Evolutionary conservation across 2,797 vertebrate species (phyloP).

Genomic region (Balearica regulorum): DNA sequence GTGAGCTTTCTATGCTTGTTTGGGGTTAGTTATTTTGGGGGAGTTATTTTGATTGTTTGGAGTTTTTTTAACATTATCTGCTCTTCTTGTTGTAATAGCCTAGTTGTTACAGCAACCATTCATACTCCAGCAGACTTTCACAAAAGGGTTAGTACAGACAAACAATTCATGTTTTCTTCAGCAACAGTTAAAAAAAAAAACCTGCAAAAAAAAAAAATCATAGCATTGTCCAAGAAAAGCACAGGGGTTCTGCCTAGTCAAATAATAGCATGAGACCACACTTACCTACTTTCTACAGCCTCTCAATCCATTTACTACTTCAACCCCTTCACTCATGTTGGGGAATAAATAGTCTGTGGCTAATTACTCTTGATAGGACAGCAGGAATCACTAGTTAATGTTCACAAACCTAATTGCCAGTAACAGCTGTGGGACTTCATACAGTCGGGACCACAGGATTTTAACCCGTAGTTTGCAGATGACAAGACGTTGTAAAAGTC

Average conservation of each 20-base stretch:
- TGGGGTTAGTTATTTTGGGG: not conserved
- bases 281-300: not conserved
- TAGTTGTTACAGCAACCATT: conserved; percentile 19
- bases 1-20: not conserved
- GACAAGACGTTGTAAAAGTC: not conserved
- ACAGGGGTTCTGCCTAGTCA: not conserved
- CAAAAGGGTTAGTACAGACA: not conserved
- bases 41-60: not conserved
- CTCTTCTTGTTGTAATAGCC: not conserved
- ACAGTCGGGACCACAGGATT: not conserved
- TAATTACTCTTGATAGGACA: not conserved
- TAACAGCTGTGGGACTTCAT: not conserved
- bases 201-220: not conserved
- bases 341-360: not conserved
- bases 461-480: not conserved
- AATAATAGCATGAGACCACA: not conserved
- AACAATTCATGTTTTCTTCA: not conserved
- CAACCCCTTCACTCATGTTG: not conserved
- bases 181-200: not conserved
- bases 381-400: not conserved
- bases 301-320: not conserved
- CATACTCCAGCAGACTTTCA: not conserved
- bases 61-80: not conserved
- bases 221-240: not conserved
- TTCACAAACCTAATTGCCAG: not conserved